Conservation (phyloP, 2,113 vertebrate species). For the Pithys albifrons region DNA sequence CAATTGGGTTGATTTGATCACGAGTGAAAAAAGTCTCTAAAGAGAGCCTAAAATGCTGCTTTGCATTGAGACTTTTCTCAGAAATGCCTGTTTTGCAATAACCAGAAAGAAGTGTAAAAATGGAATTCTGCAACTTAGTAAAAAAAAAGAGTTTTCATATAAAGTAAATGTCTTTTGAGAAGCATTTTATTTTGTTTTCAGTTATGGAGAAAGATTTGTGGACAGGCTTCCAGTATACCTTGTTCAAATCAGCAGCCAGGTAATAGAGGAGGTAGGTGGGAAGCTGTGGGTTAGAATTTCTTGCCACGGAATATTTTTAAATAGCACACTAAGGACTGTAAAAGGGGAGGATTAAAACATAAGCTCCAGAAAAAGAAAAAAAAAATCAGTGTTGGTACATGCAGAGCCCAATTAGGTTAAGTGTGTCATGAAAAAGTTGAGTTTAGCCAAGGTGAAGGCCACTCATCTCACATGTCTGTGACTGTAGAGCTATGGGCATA, state of each 20-base stretch:
- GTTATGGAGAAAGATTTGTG: background rate
- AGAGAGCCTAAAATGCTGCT: background rate
- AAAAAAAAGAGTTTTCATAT: background rate
- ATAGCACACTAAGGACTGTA: background rate
- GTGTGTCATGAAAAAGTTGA: background rate
- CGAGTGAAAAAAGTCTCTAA: background rate
- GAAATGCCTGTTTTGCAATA: background rate
- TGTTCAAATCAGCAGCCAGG: background rate
- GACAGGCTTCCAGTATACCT: background rate
- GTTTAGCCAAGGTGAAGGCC: background rate
- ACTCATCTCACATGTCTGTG: background rate
- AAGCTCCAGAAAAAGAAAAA: background rate
- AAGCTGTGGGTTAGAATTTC: background rate
- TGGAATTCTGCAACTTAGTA: background rate
- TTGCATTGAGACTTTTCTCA: background rate
- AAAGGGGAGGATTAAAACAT: background rate
- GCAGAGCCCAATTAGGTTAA: background rate
- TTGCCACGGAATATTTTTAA: background rate
- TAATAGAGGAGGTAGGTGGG: background rate
- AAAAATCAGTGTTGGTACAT: background rate
- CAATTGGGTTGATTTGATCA: background rate
- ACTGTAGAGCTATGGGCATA: rapidly evolving
- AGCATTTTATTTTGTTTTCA: background rate
- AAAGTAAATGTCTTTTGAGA: background rate
- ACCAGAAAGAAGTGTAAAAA: background rate